Evolutionary conservation across 1,140 invertebrate species (phyloP), one percentile per base, ranked within the genome.

Genomic region (Caenorhabditis briggsae): DNA sequence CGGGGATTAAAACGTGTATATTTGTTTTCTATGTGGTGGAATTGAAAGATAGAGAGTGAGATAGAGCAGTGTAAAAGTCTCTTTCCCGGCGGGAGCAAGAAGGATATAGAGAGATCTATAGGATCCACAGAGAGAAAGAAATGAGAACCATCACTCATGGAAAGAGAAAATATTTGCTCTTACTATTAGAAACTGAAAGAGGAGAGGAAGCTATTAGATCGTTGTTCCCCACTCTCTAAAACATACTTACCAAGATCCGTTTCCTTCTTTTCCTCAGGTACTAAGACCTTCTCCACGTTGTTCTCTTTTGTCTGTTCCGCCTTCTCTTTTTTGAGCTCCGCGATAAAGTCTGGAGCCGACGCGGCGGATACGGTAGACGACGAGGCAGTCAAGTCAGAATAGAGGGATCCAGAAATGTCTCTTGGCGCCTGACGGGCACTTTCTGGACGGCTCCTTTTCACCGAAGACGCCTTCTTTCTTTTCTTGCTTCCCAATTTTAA

Each of bases 361-460:
- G 25, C 12, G 9, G 70, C 70, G 46, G 70, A 78, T 78, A 78
- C 70, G n/a, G 70, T 78, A 23, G 70, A 78, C 1, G 70, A 78
- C 7, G 70, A 78, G 2, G 70, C 70, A 5, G 70, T 78, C 6
- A 78, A 23, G 23, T 78, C 46, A 12, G 70, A 78, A 41, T 70
- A 70, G 16, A 70, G 41, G 11, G 64, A 70, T 64, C 59, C 59
- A 14, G 59, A 33, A 25, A n/a, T 64, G 43, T 70, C 64, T 46
- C 64, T 43, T 33, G 33, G 33, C 23, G 20, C 12, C 9, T 70
- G 64, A 18, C 70, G 70, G 23, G 70, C 70, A 78, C 70, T 78
- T n/a, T 78, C 70, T n/a, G 70, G 70, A 43, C 70, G 70, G 5
- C 12, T 78, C 2, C 70, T 23, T 53, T 53, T 78, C n/a, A 78